These are phyloP conservation scores for Stenoptilia bipunctidactyla DNA, from an alignment of 2,888 invertebrate species.

Conservation along the genomic window DNA sequence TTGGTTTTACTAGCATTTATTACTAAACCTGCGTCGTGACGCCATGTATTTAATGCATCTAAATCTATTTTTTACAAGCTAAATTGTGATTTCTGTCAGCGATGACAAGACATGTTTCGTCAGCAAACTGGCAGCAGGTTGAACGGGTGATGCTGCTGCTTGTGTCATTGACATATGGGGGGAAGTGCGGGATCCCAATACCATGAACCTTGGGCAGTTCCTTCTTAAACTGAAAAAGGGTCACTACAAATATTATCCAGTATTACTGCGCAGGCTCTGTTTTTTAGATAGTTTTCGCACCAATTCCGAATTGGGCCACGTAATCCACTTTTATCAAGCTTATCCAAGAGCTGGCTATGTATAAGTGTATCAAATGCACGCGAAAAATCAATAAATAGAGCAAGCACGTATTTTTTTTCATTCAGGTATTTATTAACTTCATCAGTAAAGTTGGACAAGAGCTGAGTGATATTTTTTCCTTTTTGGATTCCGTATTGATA, in stretches of 20 bases:
- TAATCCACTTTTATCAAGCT: slow-evolving; percentile 8
- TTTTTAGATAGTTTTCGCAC: slow-evolving; percentile 10
- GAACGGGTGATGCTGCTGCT: slow-evolving; percentile 6
- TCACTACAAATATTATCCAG: background rate
- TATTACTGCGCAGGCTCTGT: slow-evolving; percentile 1
- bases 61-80: slow-evolving; percentile 4
- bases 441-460: slow-evolving; percentile 14
- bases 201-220: slow-evolving; percentile 10
- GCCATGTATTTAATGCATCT: slow-evolving; percentile 6
- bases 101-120: slow-evolving; percentile 13
- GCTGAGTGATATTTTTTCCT: slow-evolving; percentile 4
- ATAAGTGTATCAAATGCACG: slow-evolving; percentile 16
- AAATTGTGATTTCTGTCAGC: slow-evolving; percentile 4
- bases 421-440: slow-evolving; percentile 11
- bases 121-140: slow-evolving; percentile 13
- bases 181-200: slow-evolving; percentile 6
- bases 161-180: slow-evolving; percentile 14
- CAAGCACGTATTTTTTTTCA: slow-evolving; percentile 11
- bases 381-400: slow-evolving; percentile 13
- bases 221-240: background rate
- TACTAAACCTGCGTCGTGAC: slow-evolving; percentile 11
- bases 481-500: slow-evolving; percentile 11
- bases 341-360: slow-evolving; percentile 10
- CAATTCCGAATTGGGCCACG: slow-evolving; percentile 5
- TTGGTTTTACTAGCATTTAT: slow-evolving; percentile 12